Percentiles rank a stretch among this genome's conserved stretches.
Evolutionary conservation across 1,140 invertebrate genomes (phyloP).

Genomic region (Artemia franciscana): DNA sequence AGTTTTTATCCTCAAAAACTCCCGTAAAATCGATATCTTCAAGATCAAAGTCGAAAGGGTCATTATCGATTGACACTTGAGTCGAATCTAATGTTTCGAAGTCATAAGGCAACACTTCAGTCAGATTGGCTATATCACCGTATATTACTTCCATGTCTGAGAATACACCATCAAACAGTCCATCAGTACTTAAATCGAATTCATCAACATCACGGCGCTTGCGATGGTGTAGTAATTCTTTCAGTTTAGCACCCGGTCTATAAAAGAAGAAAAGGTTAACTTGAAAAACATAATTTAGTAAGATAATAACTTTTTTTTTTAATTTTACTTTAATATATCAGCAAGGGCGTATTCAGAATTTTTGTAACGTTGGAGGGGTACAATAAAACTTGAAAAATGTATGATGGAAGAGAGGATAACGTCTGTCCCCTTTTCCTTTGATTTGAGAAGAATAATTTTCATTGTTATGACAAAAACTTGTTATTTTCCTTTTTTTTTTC

Average conservation of each 20-base stretch:
- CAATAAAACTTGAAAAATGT: no score
- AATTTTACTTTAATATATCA: no score
- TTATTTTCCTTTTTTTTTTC: no score
- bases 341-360: no score
- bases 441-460: no score
- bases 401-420: no score
- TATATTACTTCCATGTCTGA: background rate
- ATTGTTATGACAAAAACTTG: no score
- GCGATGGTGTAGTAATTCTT: background rate
- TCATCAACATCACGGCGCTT: background rate
- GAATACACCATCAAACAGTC: background rate
- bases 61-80: background rate
- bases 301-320: no score
- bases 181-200: background rate
- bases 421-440: no score
- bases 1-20: slow-evolving; percentile 5
- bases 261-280: no score
- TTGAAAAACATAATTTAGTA: no score
- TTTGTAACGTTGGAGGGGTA: no score
- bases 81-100: background rate
- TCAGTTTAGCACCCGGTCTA: background rate
- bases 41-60: slow-evolving; percentile 2
- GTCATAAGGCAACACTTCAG: background rate
- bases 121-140: background rate
- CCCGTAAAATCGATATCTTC: slow-evolving; percentile 5